These are phyloP conservation scores for Oreochromis mossambicus DNA, from an alignment of 2,797 vertebrate species.

Conservation along the genomic window DNA sequence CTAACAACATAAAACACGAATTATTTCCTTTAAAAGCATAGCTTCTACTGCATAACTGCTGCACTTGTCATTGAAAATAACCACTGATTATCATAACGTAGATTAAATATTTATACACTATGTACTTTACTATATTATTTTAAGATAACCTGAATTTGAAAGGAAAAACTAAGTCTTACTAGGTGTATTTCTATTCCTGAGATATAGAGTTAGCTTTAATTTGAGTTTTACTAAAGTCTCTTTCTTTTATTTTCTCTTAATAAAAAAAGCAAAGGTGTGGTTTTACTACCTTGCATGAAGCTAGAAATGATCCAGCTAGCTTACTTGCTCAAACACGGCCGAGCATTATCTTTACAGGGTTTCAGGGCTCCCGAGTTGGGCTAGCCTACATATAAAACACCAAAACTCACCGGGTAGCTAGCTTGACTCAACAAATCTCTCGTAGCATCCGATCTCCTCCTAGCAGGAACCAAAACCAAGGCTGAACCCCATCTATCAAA, in stretches of 20 bases:
- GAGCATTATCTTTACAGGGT: neutral
- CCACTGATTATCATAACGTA: neutral
- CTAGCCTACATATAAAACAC: neutral
- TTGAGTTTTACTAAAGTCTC: neutral
- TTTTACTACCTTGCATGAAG: neutral
- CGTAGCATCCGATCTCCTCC: neutral
- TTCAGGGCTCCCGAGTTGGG: neutral
- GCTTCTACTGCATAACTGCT: neutral
- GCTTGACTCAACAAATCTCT: neutral
- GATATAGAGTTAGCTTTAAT: neutral
- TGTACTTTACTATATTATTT: neutral
- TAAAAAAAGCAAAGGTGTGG: neutral
- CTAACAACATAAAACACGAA: neutral
- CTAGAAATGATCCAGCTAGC: neutral
- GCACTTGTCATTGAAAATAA: neutral
- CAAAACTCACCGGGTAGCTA: constrained; percentile 34
- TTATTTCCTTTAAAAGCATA: neutral
- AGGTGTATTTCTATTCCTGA: neutral
- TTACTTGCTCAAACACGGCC: neutral
- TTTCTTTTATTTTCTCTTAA: neutral
- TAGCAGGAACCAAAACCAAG: neutral
- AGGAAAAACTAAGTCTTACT: neutral
- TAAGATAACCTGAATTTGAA: neutral
- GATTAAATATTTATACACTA: neutral
- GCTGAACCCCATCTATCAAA: neutral